phyloP scores from a whole-genome alignment of 2,113 vertebrate species.

The Nothoprocta pentlandii region DNA sequence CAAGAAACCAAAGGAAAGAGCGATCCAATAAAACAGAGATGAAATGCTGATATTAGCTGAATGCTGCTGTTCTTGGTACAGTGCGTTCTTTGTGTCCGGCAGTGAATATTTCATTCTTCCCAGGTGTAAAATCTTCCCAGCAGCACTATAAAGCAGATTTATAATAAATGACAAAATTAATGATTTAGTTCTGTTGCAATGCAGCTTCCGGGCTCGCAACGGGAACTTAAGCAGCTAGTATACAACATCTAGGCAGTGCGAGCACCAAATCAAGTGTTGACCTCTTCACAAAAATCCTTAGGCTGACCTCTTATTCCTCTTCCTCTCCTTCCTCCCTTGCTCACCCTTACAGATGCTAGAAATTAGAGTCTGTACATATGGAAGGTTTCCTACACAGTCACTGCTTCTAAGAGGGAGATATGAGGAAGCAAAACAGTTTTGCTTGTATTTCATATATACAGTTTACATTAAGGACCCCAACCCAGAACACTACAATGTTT shows the following conservation, averaged over 20 bases:
- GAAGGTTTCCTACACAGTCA: neutral
- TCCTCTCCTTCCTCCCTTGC: neutral
- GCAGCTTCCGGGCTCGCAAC: slow-evolving; percentile 1
- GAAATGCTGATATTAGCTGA: slow-evolving; percentile 51
- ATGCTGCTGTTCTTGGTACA: slow-evolving; percentile 33
- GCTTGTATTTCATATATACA: neutral
- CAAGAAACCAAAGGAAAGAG: slow-evolving; percentile 42
- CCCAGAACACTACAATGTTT: neutral
- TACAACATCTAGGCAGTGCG: neutral
- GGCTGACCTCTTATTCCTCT: neutral
- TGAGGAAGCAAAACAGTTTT: neutral
- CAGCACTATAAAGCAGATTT: slow-evolving; percentile 13
- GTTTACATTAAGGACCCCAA: neutral
- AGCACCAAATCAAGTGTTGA: neutral
- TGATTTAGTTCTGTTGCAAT: slow-evolving; percentile 6
- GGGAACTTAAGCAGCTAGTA: neutral
- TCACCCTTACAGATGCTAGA: neutral
- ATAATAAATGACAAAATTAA: slow-evolving; percentile 45
- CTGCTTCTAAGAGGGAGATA: neutral
- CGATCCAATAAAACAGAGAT: slow-evolving; percentile 41
- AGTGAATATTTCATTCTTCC: slow-evolving; percentile 54
- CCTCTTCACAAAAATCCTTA: neutral
- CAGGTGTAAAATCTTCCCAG: slow-evolving; percentile 59
- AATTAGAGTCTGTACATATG: neutral
- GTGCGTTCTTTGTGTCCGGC: slow-evolving; percentile 20